Percentiles rank a stretch among this genome's conserved stretches.
These are phyloP conservation scores for Megaleporinus macrocephalus DNA, from an alignment of 2,113 vertebrate species.

Conservation along the genomic window DNA sequence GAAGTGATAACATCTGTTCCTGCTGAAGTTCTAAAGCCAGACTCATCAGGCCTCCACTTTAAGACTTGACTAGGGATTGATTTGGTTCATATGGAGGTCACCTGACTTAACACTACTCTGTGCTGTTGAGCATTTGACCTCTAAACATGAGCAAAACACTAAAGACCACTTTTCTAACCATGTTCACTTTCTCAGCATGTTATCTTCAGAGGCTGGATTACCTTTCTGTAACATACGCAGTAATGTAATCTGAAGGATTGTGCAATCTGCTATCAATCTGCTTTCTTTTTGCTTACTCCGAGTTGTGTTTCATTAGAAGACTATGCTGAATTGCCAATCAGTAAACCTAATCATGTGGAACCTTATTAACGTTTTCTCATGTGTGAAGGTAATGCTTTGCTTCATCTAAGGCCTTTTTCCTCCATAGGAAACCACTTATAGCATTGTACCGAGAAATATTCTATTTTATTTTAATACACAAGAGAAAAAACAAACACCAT, in stretches of 20 bases:
- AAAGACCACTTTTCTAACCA: background rate
- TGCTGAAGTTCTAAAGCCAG: background rate
- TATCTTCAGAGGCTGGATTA: background rate
- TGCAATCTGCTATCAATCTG: too few relatives aligned
- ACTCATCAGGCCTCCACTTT: background rate
- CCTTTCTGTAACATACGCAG: background rate
- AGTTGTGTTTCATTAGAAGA: background rate
- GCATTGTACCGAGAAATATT: too few relatives aligned
- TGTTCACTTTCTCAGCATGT: background rate
- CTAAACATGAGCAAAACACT: background rate
- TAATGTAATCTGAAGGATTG: background rate
- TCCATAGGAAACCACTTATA: too few relatives aligned
- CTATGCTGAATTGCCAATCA: background rate
- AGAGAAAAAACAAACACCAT: too few relatives aligned
- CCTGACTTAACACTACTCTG: constrained; percentile 15
- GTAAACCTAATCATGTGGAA: background rate
- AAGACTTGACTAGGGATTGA: background rate
- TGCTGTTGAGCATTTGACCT: background rate
- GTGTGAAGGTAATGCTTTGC: background rate
- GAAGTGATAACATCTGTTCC: background rate
- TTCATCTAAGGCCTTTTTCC: background rate
- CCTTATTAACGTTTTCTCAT: too few relatives aligned
- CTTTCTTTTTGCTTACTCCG: background rate
- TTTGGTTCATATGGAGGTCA: constrained; percentile 29
- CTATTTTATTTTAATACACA: too few relatives aligned